Base-by-base conservation (phyloP, 2,113 vertebrate genomes). In the Lampris megalopsis region DNA sequence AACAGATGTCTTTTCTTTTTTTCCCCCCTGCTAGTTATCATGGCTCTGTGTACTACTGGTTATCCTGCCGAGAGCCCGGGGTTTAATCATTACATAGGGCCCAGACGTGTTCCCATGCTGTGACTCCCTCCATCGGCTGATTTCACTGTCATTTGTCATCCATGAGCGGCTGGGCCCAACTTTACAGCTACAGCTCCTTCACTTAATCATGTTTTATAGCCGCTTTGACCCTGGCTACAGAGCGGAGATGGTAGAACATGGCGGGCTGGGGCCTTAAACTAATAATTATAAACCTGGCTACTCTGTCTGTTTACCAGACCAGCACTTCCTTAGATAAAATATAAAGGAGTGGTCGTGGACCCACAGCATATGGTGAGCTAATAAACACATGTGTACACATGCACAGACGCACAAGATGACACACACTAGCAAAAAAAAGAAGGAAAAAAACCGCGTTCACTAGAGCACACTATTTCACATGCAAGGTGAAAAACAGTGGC, bases 161-260 rank as follows among this genome's bases (percentile, higher is more conserved):
- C 81, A 7, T 75, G 82, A 84, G 79, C 56, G 68, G 66, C 83
- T 74, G 81, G 82, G 86, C 65, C 50, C 10, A 81, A 81, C 82
- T 91, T 91, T 90, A 89, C 80, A 78, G 88, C 89, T 68, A 53
- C 73, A 61, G 81, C 81, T 79, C 80, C 65, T 80, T 79, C 82
- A 88, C 83, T 92, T 90, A 89, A 93, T 93, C 91, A 92, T 89
- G 88, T 92, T 93, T 93, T 91, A 93, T 86, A 81, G 87, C 83
- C 82, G 56, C 77, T 82, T 48, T 81, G 86, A 89, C 86, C 83
- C 86, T 68, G 60, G 54, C 83, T 70, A 58, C 68, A 9, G n/a
- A 84, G 71, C 73, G 72, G 68, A 78, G 89, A 86, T 88, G 88
- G 84, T 86, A 82, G 80, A 80, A 80, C 83, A 73, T 69, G 72